These are phyloP conservation scores for Numenius phaeopus DNA, from an alignment of 2,797 vertebrate species.

Conservation along the genomic window DNA sequence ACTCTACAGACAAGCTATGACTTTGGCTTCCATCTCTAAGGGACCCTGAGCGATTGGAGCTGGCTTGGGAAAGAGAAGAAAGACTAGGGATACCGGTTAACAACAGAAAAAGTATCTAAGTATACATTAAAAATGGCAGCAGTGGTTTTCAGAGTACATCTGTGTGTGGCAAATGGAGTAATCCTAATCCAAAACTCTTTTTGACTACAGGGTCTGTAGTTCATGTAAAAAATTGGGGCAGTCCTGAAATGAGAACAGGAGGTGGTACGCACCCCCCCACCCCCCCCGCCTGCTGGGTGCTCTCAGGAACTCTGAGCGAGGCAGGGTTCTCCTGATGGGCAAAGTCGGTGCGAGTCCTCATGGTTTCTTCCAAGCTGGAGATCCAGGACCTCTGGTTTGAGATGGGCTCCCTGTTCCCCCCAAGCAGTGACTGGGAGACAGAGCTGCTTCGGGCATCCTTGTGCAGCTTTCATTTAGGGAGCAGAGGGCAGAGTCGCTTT, in stretches of 20 bases:
- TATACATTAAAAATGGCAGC: background rate
- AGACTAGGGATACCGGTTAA: background rate
- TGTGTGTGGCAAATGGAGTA: background rate
- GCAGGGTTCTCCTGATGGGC: background rate
- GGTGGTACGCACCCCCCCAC: background rate
- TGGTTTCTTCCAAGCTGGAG: background rate
- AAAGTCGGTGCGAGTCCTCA: rapidly evolving
- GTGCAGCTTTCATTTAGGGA: background rate
- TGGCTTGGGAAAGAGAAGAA: background rate
- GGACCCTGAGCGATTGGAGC: background rate
- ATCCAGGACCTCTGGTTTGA: background rate
- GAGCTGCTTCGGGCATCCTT: background rate
- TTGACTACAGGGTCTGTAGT: background rate
- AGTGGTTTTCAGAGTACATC: background rate
- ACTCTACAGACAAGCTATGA: background rate
- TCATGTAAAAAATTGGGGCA: background rate
- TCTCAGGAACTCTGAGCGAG: background rate
- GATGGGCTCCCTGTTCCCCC: rapidly evolving
- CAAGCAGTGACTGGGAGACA: rapidly evolving
- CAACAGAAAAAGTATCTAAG: background rate
- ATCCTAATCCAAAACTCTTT: background rate
- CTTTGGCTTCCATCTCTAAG: background rate
- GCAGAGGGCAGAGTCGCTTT: background rate
- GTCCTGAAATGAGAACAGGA: background rate
- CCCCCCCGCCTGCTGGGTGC: background rate